Evolutionary conservation across 2,888 invertebrate species (phyloP).

Genomic region (Leucophora obtusa): DNA sequence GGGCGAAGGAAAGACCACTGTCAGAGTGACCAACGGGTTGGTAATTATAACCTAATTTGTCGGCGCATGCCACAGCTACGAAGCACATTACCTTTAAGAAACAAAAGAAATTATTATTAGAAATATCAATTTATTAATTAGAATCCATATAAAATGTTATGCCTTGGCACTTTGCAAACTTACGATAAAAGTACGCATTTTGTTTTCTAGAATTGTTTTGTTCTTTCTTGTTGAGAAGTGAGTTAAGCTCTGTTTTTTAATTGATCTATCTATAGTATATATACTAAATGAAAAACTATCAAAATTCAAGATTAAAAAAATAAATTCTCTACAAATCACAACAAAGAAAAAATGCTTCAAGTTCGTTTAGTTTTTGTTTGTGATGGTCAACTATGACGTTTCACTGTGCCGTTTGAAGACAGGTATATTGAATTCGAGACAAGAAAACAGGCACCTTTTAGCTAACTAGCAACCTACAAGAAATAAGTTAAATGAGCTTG

Average conservation of each 20-base stretch:
- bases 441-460: not conserved
- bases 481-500: not conserved
- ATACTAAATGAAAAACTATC: conserved; percentile 28
- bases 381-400: conserved; percentile 38
- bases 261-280: conserved; percentile 24
- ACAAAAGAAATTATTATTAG: not conserved
- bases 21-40: conserved; percentile 70
- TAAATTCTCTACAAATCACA: conserved; percentile 14
- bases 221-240: conserved; percentile 70
- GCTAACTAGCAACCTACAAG: not conserved
- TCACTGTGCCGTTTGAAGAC: conserved; percentile 1
- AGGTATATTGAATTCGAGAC: not conserved
- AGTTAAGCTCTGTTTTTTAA: conserved; percentile 53
- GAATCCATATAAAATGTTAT: conserved; percentile 11
- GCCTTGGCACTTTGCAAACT: conserved; percentile 28
- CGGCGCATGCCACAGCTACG: conserved; percentile 71
- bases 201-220: conserved; percentile 68
- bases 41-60: conserved; percentile 74
- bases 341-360: conserved; percentile 12
- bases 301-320: not conserved
- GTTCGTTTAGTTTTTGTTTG: conserved; percentile 28
- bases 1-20: conserved; percentile 70
- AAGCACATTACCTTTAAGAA: conserved; percentile 70
- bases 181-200: conserved; percentile 62
- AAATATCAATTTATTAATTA: too few species aligned